phyloP scores from a whole-genome alignment of 2,888 invertebrate species.

The Pherbina coryleti region DNA sequence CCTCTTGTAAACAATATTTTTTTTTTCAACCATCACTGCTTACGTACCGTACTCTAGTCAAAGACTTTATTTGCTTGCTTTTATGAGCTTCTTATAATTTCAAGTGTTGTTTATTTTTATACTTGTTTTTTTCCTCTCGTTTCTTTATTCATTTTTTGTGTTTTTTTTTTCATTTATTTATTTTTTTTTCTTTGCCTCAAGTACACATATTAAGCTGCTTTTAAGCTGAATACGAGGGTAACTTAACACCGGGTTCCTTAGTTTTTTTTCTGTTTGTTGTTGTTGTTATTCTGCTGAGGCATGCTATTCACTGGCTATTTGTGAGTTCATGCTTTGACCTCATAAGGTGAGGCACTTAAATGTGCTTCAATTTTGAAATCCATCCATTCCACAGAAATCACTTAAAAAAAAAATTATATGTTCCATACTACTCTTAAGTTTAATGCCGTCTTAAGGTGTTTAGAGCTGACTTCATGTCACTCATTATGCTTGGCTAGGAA shows the following conservation, averaged over 20 bases:
- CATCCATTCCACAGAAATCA: too few species aligned
- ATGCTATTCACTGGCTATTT: not conserved
- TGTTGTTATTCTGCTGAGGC: not conserved
- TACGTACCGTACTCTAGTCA: not conserved
- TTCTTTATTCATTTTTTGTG: not conserved
- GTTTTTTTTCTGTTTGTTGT: not conserved
- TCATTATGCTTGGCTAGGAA: too few species aligned
- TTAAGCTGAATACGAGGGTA: not conserved
- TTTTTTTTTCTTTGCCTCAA: not conserved
- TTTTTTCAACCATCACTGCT: not conserved
- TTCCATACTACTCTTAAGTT: too few species aligned
- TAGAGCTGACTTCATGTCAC: too few species aligned
- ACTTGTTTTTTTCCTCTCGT: not conserved
- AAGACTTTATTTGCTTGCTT: constrained; percentile 6
- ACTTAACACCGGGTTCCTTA: not conserved
- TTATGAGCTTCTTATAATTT: constrained; percentile 29
- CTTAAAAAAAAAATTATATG: too few species aligned
- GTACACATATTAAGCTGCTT: not conserved
- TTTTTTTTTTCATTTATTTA: not conserved
- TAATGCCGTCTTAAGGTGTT: too few species aligned
- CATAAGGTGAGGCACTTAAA: too few species aligned
- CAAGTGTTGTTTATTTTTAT: constrained; percentile 22
- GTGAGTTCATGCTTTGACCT: too few species aligned
- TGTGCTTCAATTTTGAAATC: too few species aligned
- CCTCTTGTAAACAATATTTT: not conserved